Conservation (phyloP, 2,888 invertebrate species). For the Cataglyphis cursor region DNA sequence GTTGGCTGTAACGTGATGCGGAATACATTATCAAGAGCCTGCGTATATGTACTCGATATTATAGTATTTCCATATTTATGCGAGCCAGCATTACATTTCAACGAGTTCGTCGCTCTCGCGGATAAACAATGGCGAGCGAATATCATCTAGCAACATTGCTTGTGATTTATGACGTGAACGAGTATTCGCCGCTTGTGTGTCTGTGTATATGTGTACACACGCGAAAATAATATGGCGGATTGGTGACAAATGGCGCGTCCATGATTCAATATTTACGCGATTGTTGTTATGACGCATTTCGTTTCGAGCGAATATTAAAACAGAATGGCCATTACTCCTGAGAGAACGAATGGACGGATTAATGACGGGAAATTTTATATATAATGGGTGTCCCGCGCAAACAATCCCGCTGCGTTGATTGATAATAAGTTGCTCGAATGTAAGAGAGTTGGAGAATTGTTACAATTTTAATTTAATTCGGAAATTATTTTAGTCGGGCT, state of each 20-base stretch:
- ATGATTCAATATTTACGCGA: slow-evolving; percentile 56
- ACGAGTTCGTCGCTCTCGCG: slow-evolving; percentile 20
- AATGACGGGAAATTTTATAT: slow-evolving; percentile 6
- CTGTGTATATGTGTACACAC: background rate
- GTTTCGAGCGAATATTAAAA: slow-evolving; percentile 53
- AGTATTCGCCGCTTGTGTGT: background rate
- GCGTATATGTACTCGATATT: slow-evolving; percentile 18
- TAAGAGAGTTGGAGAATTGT: background rate
- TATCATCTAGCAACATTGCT: slow-evolving; percentile 49
- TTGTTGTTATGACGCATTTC: slow-evolving; percentile 49
- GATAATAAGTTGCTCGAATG: background rate
- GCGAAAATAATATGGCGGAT: slow-evolving; percentile 55
- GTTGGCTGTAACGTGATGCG: slow-evolving; percentile 37
- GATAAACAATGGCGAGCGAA: slow-evolving; percentile 47
- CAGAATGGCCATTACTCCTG: slow-evolving; percentile 44
- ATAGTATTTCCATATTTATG: slow-evolving; percentile 56
- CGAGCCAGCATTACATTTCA: slow-evolving; percentile 45
- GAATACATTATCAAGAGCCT: slow-evolving; percentile 50
- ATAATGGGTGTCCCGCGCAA: background rate
- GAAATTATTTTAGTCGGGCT: slow-evolving; percentile 18
- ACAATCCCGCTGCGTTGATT: slow-evolving; percentile 3
- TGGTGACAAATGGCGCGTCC: slow-evolving; percentile 53
- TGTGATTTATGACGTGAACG: slow-evolving; percentile 51
- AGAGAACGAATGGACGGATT: slow-evolving; percentile 27
- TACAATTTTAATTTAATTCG: slow-evolving; percentile 22